These are phyloP conservation scores for Chelmon rostratus DNA, from an alignment of 2,797 vertebrate species.

Conservation along the genomic window DNA sequence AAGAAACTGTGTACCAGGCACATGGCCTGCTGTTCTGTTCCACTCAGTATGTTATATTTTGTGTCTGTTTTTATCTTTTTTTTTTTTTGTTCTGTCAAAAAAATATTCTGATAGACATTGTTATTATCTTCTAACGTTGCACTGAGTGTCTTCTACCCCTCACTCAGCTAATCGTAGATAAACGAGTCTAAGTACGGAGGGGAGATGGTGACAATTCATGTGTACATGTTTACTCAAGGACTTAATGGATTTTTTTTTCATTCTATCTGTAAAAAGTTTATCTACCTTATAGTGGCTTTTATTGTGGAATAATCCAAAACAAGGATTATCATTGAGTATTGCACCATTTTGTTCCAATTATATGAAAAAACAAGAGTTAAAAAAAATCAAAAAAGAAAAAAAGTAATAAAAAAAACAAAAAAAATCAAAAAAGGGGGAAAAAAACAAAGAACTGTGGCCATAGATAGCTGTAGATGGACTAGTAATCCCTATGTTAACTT, in stretches of 20 bases:
- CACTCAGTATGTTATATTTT: constrained; percentile 85
- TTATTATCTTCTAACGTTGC: constrained; percentile 95
- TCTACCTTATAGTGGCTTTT: constrained; percentile 98
- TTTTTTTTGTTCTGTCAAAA: constrained; percentile 84
- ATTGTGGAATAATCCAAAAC: constrained; percentile 92
- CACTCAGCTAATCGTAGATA: constrained; percentile 89
- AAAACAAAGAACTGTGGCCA: constrained; percentile 91
- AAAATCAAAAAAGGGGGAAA: constrained; percentile 43
- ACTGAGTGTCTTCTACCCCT: constrained; percentile 96
- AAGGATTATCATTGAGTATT: constrained; percentile 92
- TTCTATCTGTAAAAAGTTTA: constrained; percentile 92
- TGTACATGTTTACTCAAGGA: constrained; percentile 99
- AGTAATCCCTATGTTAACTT: constrained; percentile 84
- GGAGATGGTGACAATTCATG: constrained; percentile 93
- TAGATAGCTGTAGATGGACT: constrained; percentile 90
- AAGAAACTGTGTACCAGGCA: constrained; percentile 73
- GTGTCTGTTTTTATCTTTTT: constrained; percentile 53
- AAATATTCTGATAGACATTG: constrained; percentile 83
- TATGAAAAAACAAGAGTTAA: constrained; percentile 70
- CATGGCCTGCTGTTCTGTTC: constrained; percentile 80
- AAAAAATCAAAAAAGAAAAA: constrained; percentile 73
- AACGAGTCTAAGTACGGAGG: constrained; percentile 81
- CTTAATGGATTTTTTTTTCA: constrained; percentile 86
- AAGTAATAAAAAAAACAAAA: constrained; percentile 68
- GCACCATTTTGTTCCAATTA: constrained; percentile 91